phyloP scores from a whole-genome alignment of 2,113 vertebrate genomes.

The Cercopithecus mona region DNA sequence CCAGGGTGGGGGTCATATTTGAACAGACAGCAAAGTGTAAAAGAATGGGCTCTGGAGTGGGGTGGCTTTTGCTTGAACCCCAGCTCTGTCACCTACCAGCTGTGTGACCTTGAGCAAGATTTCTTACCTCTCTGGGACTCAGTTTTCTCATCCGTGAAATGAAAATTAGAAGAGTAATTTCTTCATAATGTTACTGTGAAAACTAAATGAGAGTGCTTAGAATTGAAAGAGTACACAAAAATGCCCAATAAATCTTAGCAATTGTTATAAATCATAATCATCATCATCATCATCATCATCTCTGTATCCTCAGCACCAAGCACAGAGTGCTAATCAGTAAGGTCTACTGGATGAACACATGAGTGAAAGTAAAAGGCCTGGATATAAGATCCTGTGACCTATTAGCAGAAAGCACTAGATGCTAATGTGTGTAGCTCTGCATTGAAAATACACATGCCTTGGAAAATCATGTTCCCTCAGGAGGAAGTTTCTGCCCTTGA shows the following conservation, averaged over 20 bases:
- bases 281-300: neutral
- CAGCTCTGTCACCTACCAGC: neutral
- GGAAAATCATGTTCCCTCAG: neutral
- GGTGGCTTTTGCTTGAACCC: slow-evolving; percentile 1
- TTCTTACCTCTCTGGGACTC: neutral
- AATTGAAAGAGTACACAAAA: neutral
- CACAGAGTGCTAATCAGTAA: neutral
- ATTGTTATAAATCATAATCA: neutral
- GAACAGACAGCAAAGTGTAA: neutral
- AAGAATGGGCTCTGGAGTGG: neutral
- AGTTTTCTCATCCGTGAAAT: neutral
- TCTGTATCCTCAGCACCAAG: neutral
- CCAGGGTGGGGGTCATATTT: neutral
- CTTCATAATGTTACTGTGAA: neutral
- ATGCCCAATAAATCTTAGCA: neutral
- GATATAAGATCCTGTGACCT: neutral
- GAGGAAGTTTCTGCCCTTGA: neutral
- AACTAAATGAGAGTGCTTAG: slow-evolving; percentile 25
- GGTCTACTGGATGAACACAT: neutral
- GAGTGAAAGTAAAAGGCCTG: neutral
- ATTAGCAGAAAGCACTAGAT: neutral
- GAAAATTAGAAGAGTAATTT: neutral
- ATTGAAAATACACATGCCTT: neutral
- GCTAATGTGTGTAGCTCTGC: neutral
- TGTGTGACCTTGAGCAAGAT: neutral